phyloP scores from a whole-genome alignment of 2,113 vertebrate genomes.

The Lepisosteus oculatus region DNA sequence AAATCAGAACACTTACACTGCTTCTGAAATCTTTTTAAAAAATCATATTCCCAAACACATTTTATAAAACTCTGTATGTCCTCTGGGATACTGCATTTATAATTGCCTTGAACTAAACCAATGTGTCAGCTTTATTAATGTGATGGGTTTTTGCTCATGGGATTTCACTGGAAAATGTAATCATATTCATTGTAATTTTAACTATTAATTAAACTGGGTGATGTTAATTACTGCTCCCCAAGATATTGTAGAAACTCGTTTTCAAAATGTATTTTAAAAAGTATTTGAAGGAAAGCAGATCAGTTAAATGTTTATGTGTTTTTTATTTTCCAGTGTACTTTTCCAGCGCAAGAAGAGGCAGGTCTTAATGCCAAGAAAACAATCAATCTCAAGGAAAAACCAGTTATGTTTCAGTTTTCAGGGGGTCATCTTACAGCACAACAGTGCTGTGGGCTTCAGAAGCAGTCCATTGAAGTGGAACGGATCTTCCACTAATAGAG shows the following conservation, averaged over 20 bases:
- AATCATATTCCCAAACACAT: slow-evolving; percentile 7
- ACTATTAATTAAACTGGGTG: slow-evolving; percentile 14
- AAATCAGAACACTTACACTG: slow-evolving; percentile 7
- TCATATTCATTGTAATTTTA: slow-evolving; percentile 4
- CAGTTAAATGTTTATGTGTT: too few relatives aligned
- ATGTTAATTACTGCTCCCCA: slow-evolving; percentile 12
- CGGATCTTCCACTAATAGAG: too few relatives aligned
- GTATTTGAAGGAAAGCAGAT: not conserved
- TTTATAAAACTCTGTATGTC: not conserved
- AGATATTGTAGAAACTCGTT: not conserved
- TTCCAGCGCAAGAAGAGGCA: too few relatives aligned
- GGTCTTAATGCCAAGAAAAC: too few relatives aligned
- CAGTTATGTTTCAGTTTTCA: too few relatives aligned
- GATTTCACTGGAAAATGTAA: slow-evolving; percentile 16
- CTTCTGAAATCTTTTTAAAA: not conserved
- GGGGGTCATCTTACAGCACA: too few relatives aligned
- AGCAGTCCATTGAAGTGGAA: too few relatives aligned
- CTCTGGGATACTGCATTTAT: not conserved
- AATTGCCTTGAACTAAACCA: not conserved
- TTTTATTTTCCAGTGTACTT: too few relatives aligned
- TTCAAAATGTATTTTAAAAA: too few relatives aligned
- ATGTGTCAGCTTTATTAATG: slow-evolving; percentile 2
- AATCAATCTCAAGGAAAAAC: too few relatives aligned
- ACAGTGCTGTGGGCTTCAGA: too few relatives aligned
- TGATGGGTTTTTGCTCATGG: slow-evolving; percentile 8